phyloP scores from a whole-genome alignment of 2,797 vertebrate genomes.

The Neosilurus mollespiculum region DNA sequence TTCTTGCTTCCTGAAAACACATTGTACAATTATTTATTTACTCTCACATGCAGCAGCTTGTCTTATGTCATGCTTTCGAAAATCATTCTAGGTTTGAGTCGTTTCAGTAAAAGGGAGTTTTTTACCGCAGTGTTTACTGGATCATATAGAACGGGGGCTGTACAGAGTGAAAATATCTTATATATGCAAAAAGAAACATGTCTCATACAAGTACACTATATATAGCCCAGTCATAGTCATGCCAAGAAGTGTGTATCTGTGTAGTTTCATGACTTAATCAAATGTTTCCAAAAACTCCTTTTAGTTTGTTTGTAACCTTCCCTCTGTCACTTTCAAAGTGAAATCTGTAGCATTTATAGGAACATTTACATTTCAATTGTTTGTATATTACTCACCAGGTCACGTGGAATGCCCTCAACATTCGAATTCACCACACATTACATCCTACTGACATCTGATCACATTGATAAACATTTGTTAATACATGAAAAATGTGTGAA shows the following conservation, averaged over 20 bases:
- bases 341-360: not conserved
- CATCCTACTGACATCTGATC: no score
- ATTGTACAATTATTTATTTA: not conserved
- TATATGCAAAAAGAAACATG: not conserved
- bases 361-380: not conserved
- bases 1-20: not conserved
- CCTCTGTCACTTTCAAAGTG: not conserved
- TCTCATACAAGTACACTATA: not conserved
- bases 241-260: not conserved
- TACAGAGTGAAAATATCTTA: not conserved
- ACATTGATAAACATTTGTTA: no score
- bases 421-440: no score
- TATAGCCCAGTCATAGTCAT: not conserved
- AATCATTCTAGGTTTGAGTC: not conserved
- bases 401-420: no score
- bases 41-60: not conserved
- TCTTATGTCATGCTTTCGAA: not conserved
- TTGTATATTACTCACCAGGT: not conserved
- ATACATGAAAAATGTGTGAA: no score
- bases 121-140: not conserved
- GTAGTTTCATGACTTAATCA: constrained; percentile 7
- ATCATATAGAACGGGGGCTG: not conserved
- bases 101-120: not conserved
- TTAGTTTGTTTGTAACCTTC: not conserved
- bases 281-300: not conserved